Evolutionary conservation across 2,888 invertebrate genomes (phyloP).

Genomic region (Craniophora ligustri): DNA sequence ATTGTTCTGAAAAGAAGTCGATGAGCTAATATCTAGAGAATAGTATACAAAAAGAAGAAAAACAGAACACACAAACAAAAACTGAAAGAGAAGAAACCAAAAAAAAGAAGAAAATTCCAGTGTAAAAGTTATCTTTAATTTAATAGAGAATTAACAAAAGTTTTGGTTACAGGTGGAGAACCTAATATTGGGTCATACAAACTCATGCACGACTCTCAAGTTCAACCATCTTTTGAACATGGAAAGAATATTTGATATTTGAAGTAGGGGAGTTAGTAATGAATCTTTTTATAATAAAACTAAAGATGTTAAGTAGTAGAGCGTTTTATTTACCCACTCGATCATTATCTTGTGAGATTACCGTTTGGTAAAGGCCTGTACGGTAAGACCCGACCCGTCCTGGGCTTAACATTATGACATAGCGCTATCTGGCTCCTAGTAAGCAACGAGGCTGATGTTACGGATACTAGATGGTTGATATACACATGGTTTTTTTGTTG

Average conservation of each 20-base stretch:
- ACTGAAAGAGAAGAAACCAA: too few relatives aligned
- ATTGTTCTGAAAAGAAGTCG: too few relatives aligned
- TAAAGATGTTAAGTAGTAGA: conserved; percentile 14
- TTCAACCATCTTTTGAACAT: conserved; percentile 73
- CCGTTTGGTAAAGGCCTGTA: too few relatives aligned
- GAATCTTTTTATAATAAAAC: neutral
- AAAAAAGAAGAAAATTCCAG: neutral
- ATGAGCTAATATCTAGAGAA: too few relatives aligned
- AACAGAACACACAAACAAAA: too few relatives aligned
- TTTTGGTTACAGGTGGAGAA: conserved; percentile 65
- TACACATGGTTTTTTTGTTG: too few relatives aligned
- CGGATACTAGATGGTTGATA: too few relatives aligned
- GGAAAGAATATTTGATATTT: conserved; percentile 66
- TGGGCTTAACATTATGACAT: too few relatives aligned
- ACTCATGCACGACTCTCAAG: conserved; percentile 74
- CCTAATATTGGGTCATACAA: conserved; percentile 62
- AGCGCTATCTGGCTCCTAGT: too few relatives aligned
- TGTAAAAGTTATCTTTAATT: neutral
- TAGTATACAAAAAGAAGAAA: too few relatives aligned
- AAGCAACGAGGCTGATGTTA: too few relatives aligned
- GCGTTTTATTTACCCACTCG: neutral
- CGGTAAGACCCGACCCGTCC: too few relatives aligned
- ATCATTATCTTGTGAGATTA: neutral
- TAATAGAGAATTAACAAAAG: neutral
- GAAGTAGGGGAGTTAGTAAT: neutral